Percentiles rank a stretch among this genome's conserved stretches.
Evolutionary conservation across 1,140 invertebrate genomes (phyloP).

Genomic region (Drosophila kurseongensis): DNA sequence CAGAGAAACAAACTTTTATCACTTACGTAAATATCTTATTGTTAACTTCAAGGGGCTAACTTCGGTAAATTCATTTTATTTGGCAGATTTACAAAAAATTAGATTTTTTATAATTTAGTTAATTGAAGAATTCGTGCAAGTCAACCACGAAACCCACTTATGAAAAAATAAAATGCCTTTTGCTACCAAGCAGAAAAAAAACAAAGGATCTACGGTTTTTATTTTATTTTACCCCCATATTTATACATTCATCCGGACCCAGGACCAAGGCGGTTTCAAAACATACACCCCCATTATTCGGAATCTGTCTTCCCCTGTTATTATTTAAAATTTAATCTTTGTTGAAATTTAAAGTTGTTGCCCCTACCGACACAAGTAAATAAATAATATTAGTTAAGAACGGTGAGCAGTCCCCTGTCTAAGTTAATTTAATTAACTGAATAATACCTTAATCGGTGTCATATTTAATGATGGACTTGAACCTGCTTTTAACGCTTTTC

Average conservation of each 20-base stretch:
- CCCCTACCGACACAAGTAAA: slow-evolving; percentile 29
- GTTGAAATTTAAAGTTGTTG: slow-evolving; percentile 72
- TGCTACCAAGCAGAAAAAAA: slow-evolving; percentile 61
- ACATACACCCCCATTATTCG: slow-evolving; percentile 22
- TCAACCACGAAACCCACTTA: slow-evolving; percentile 30
- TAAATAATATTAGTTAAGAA: slow-evolving; percentile 44
- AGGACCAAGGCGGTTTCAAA: slow-evolving; percentile 68
- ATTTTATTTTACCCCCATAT: slow-evolving; percentile 1
- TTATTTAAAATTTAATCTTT: slow-evolving; percentile 10
- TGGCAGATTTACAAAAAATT: slow-evolving; percentile 32
- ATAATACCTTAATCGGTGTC: slow-evolving; percentile 36
- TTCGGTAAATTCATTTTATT: slow-evolving; percentile 27
- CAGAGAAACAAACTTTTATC: slow-evolving; percentile 12
- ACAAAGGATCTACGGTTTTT: slow-evolving; percentile 27
- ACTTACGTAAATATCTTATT: slow-evolving; percentile 34
- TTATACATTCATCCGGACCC: slow-evolving; percentile 20
- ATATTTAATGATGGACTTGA: slow-evolving; percentile 26
- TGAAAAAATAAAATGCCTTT: slow-evolving; percentile 74
- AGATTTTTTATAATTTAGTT: slow-evolving; percentile 61
- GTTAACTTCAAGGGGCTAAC: slow-evolving; percentile 51
- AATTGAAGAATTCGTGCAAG: slow-evolving; percentile 57
- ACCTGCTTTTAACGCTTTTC: slow-evolving; percentile 48
- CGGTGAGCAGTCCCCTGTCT: slow-evolving; percentile 59
- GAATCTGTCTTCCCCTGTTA: neutral
- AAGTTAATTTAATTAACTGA: slow-evolving; percentile 77